Percentiles rank a stretch among this genome's conserved stretches.
Conservation (phyloP, 2,797 vertebrate species). For the Cyprinella venusta region DNA sequence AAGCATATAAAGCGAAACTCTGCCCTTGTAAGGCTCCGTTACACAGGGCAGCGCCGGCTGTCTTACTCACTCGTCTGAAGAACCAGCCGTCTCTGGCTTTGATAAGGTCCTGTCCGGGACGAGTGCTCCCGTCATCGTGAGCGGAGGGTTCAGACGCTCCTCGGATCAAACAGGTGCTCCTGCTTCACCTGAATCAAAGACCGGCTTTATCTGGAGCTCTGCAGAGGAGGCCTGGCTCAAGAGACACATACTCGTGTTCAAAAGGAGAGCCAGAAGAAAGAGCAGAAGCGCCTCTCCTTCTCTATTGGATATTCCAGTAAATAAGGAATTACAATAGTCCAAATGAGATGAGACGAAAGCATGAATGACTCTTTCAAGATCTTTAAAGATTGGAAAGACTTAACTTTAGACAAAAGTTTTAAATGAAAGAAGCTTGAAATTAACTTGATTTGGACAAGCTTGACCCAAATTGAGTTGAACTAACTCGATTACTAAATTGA, state of each 20-base stretch:
- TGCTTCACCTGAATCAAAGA: constrained; percentile 59
- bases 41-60: neutral
- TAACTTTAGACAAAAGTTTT: neutral
- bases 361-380: no score
- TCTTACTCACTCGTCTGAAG: constrained; percentile 26
- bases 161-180: constrained; percentile 53
- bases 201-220: constrained; percentile 52
- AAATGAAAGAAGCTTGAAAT: neutral
- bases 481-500: no score
- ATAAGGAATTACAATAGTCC: no score
- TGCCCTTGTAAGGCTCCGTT: neutral
- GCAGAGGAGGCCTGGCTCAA: constrained; percentile 21
- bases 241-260: constrained; percentile 33
- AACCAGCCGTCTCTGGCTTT: constrained; percentile 31
- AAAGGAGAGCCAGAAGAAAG: constrained; percentile 34
- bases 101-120: constrained; percentile 15
- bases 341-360: no score
- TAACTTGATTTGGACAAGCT: no score
- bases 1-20: neutral
- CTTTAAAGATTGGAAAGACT: neutral
- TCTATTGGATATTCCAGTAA: neutral
- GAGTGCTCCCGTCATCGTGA: constrained; percentile 39
- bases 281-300: neutral
- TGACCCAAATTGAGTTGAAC: no score
- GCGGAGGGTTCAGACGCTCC: constrained; percentile 22